These are phyloP conservation scores for Hyposmocoma kahamanoa DNA, from an alignment of 1,140 invertebrate species.

Conservation along the genomic window DNA sequence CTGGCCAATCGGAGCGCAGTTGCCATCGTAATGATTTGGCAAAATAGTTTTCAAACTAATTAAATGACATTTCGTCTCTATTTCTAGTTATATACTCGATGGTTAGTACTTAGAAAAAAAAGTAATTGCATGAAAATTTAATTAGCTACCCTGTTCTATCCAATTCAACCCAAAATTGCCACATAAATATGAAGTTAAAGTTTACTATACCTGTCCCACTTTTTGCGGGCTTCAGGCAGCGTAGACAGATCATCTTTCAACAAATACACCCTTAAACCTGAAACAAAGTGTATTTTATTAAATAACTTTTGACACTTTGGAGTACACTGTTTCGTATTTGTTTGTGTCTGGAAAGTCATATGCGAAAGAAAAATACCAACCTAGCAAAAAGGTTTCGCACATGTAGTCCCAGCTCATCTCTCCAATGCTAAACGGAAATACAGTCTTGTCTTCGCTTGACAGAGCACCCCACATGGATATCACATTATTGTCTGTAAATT, in stretches of 20 bases:
- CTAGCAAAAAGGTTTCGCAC: conserved; percentile 74
- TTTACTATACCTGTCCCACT: conserved; percentile 70
- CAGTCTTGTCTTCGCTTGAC: conserved; percentile 75
- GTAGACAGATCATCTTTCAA: conserved; percentile 82
- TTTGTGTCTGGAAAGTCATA: no score
- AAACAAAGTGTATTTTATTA: no score
- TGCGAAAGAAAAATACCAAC: conserved; percentile 13
- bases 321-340: no score
- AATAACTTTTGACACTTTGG: no score
- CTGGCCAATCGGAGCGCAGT: no score
- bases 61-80: no score
- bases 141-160: neutral
- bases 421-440: conserved; percentile 82
- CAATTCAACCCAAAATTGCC: neutral
- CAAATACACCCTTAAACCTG: conserved; percentile 80
- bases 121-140: neutral
- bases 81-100: no score
- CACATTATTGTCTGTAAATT: conserved; percentile 78
- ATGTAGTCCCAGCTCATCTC: conserved; percentile 80
- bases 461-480: conserved; percentile 76
- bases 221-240: conserved; percentile 76
- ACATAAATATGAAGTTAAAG: neutral
- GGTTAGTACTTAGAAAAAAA: neutral
- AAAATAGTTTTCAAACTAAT: no score
- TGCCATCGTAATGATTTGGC: no score